Base-by-base conservation (phyloP, 2,113 vertebrate genomes). In the Camarhynchus parvulus region DNA sequence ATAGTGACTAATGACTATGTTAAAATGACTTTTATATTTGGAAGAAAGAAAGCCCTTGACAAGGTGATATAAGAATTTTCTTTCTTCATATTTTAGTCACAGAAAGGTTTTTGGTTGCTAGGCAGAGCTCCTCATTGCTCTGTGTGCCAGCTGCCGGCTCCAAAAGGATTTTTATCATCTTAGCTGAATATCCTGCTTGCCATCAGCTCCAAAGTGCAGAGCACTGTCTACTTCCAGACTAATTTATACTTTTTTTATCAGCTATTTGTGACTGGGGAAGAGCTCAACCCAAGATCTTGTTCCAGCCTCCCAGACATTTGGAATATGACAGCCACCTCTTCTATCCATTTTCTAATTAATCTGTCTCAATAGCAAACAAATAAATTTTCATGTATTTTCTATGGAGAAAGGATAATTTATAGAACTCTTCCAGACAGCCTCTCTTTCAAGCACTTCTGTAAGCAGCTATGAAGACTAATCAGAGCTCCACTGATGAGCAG, bases 211-310 rank as follows among this genome's bases (percentile, higher is more conserved):
- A 3, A 81, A 82, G 22, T 39, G 52, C 39, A 39, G 63, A 68
- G 13, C 69, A 23, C 72, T 92, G 70, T 68, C 73, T 96, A 66
- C 53, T 94, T 94, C 28, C 83, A 96, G 73, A 72, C 52, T 61
- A 83, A 90, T 81, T 84, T 50, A 47, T 61, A 46, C 31, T 19
- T 79, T 89, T 91, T 87, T 46, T 75, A 56, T 87, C 61, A 44
- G 41, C 23, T 56, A 46, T 58, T 81, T 92, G 58, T 82, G 80
- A 28, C 66, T 56, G 12, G 17, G 6, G 7, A 81, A 83, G 85
- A 75, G 22, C 20, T 84, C 28, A 59, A 13, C 8, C 47, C 52
- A 63, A 67, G 31, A 68, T 47, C 41, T 91, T 31, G 18, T 81
- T 89, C 53, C 69, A 89, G 61, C 27, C 15, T 82, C 49, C 11